Evolutionary conservation across 2,888 invertebrate species (phyloP).

Genomic region (Rhagium mordax): DNA sequence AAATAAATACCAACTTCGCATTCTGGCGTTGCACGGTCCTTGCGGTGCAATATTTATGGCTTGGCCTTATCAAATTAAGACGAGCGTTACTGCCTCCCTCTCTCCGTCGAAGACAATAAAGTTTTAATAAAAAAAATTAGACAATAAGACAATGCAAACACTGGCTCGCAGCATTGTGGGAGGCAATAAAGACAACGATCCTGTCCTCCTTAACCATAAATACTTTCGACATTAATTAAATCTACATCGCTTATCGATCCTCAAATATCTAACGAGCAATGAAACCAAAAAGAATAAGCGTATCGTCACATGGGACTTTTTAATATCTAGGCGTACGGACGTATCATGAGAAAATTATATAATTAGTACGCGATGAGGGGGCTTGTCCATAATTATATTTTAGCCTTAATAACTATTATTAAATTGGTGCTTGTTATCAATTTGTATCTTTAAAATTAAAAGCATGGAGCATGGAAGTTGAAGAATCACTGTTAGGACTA

Average conservation of each 20-base stretch:
- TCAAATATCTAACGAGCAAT: constrained; percentile 23
- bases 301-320: neutral
- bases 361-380: constrained; percentile 9
- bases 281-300: neutral
- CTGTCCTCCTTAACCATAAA: constrained; percentile 13
- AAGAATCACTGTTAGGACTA: too few species aligned
- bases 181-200: constrained; percentile 24
- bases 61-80: constrained; percentile 3
- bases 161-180: neutral
- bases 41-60: neutral
- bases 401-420: constrained; percentile 1
- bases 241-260: constrained; percentile 23
- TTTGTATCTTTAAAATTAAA: too few species aligned
- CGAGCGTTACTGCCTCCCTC: neutral
- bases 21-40: too few species aligned
- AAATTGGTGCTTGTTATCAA: too few species aligned
- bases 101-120: neutral
- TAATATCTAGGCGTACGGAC: constrained; percentile 1
- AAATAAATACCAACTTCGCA: too few species aligned
- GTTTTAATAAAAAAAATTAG: constrained; percentile 2
- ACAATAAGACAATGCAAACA: constrained; percentile 16
- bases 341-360: constrained; percentile 13
- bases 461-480: too few species aligned
- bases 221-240: constrained; percentile 20
- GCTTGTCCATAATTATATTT: neutral